Conservation (phyloP, 2,888 invertebrate species). For the Parnassius smintheus region DNA sequence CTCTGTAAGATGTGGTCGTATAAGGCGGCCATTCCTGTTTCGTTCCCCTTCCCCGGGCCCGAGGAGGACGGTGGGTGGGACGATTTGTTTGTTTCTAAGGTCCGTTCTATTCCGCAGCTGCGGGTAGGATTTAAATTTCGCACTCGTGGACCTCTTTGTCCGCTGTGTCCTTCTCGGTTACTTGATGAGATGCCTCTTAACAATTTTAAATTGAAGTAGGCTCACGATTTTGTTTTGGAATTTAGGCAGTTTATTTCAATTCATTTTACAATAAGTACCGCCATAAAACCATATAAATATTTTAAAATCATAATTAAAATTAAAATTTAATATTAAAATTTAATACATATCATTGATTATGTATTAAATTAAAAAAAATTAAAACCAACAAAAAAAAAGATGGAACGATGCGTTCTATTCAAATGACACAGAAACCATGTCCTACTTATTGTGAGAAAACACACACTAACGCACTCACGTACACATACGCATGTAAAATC, state of each 20-base stretch:
- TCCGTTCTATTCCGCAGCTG: constrained; percentile 66
- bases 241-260: constrained; percentile 37
- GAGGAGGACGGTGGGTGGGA: constrained; percentile 44
- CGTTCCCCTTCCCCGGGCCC: constrained; percentile 30
- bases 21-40: constrained; percentile 68
- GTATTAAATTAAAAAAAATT: too few species aligned
- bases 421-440: too few species aligned
- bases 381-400: too few species aligned
- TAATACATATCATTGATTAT: too few species aligned
- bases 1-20: constrained; percentile 80
- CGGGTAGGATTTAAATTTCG: constrained; percentile 75
- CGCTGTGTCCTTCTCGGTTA: constrained; percentile 62
- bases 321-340: too few species aligned
- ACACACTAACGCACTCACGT: too few species aligned
- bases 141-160: constrained; percentile 65
- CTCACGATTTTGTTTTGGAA: constrained; percentile 45
- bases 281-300: too few species aligned
- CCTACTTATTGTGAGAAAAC: too few species aligned
- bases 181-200: constrained; percentile 71
- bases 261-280: constrained; percentile 1
- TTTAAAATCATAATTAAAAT: too few species aligned
- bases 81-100: constrained; percentile 78
- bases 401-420: too few species aligned
- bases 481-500: too few species aligned
- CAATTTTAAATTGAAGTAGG: constrained; percentile 71